These are phyloP conservation scores for Epinephelus lanceolatus DNA, from an alignment of 2,113 vertebrate species.

Conservation along the genomic window DNA sequence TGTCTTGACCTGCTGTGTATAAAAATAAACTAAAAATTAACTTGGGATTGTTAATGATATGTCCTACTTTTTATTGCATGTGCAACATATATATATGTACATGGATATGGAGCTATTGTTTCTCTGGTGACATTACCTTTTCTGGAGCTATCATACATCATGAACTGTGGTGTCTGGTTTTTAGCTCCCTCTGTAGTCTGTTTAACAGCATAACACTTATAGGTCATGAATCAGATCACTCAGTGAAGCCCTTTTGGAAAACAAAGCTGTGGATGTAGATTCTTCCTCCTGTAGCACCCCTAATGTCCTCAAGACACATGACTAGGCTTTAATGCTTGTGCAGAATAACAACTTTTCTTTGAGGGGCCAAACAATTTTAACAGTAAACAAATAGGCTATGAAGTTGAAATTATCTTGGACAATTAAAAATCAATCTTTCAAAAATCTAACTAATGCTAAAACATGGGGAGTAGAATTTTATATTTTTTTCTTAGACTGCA, in stretches of 20 bases:
- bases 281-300: not conserved
- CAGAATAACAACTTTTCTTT: no score
- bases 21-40: no score
- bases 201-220: conserved; percentile 1
- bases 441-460: no score
- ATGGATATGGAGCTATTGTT: not conserved
- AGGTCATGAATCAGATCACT: not conserved
- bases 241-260: not conserved
- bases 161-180: conserved; percentile 3
- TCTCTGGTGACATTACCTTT: not conserved
- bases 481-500: no score
- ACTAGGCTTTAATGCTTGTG: no score
- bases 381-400: no score
- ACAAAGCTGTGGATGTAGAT: not conserved
- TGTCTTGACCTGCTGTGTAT: no score
- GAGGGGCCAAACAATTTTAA: no score
- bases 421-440: no score
- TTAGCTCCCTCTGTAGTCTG: conserved; percentile 53
- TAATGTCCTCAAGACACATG: not conserved
- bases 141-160: not conserved
- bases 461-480: no score
- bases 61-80: not conserved
- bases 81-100: not conserved
- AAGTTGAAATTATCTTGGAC: no score
- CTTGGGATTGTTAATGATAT: no score